Conservation (phyloP, 2,113 vertebrate genomes). For the Sylvilagus bachmani region DNA sequence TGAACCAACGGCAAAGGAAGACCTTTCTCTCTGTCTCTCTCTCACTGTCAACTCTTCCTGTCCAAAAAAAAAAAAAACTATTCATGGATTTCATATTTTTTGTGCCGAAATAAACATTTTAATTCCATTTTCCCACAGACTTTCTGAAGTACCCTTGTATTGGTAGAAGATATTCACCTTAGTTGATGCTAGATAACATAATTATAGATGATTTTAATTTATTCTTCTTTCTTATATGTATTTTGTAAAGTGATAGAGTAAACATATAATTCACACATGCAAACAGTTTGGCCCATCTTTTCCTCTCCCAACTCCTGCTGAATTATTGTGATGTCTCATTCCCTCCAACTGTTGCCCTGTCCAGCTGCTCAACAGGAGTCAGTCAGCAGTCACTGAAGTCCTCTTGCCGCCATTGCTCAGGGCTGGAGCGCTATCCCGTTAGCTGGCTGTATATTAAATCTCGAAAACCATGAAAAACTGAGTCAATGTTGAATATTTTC, state of each 20-base stretch:
- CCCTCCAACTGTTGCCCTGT: background rate
- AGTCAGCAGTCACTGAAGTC: background rate
- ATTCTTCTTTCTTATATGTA: background rate
- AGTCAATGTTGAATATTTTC: slow-evolving; percentile 16
- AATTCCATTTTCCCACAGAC: no score
- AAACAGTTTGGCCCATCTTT: background rate
- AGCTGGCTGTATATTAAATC: slow-evolving; percentile 35
- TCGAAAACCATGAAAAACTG: background rate
- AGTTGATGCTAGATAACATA: slow-evolving; percentile 23
- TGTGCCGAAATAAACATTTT: no score
- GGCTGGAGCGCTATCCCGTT: background rate
- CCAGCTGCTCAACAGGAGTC: background rate
- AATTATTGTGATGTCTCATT: slow-evolving; percentile 1
- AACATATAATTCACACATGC: background rate
- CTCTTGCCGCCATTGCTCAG: background rate
- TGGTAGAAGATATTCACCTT: slow-evolving; percentile 18
- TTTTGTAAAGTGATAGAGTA: slow-evolving; percentile 13
- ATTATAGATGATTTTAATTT: slow-evolving; percentile 51
- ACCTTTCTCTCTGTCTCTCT: no score
- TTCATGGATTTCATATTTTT: no score
- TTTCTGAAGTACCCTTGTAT: no score
- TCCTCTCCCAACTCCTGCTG: background rate
- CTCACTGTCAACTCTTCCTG: no score
- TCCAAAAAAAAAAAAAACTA: no score
- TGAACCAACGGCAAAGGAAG: no score